Evolutionary conservation across 2,797 vertebrate genomes (phyloP).

Genomic region (Lophius americanus): DNA sequence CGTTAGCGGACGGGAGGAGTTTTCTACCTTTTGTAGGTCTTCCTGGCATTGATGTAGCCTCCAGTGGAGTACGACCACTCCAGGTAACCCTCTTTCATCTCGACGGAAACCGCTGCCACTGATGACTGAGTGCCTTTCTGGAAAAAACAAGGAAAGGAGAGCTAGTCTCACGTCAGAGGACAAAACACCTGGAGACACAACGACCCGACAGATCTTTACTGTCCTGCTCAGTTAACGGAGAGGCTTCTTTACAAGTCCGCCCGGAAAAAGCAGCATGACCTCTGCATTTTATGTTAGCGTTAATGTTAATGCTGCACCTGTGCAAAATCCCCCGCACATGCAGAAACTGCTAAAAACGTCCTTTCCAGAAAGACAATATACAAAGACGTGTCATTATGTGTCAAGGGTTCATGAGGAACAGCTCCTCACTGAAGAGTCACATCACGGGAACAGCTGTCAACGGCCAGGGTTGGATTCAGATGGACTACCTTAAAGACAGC

Average conservation of each 20-base stretch:
- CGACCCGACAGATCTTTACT: too few relatives aligned
- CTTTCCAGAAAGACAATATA: background rate
- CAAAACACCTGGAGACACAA: slow-evolving; percentile 11
- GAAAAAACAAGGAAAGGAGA: slow-evolving; percentile 47
- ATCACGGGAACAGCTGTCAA: background rate
- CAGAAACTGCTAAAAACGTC: background rate
- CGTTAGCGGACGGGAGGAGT: background rate
- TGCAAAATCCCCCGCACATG: background rate
- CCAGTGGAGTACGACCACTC: slow-evolving; percentile 88
- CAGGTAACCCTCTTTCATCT: slow-evolving; percentile 90
- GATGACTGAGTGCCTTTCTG: slow-evolving; percentile 86
- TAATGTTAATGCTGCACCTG: too few relatives aligned
- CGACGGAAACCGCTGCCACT: slow-evolving; percentile 78
- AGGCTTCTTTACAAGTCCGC: too few relatives aligned
- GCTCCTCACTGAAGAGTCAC: too few relatives aligned
- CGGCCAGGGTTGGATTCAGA: background rate
- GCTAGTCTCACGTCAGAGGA: slow-evolving; percentile 26
- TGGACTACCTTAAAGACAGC: slow-evolving; percentile 87
- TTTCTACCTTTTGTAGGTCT: slow-evolving; percentile 88
- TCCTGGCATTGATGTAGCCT: slow-evolving; percentile 90
- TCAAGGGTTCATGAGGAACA: background rate
- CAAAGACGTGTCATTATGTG: background rate
- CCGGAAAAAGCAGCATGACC: too few relatives aligned
- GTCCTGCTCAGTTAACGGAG: too few relatives aligned
- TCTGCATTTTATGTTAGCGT: too few relatives aligned